Evolutionary conservation across 2,113 vertebrate genomes (phyloP).

Genomic region (Thermophis baileyi): DNA sequence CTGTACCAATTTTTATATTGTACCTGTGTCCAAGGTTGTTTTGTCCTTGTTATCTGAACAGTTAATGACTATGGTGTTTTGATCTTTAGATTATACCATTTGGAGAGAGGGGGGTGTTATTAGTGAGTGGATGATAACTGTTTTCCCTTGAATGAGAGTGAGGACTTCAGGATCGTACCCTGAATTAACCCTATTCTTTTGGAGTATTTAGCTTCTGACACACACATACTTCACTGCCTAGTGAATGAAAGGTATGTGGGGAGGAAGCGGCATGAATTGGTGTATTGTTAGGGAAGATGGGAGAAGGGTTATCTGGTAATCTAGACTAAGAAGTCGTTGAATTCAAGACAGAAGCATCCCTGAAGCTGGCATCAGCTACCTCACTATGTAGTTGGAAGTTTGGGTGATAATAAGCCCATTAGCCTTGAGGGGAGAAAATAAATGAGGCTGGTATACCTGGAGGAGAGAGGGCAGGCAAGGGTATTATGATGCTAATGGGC

Average conservation of each 20-base stretch:
- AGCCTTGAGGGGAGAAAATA: background rate
- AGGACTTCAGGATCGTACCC: background rate
- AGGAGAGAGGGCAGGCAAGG: background rate
- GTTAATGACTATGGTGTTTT: background rate
- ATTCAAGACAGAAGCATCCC: background rate
- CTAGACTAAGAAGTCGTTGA: background rate
- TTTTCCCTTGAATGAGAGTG: background rate
- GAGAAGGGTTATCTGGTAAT: background rate
- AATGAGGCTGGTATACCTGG: background rate
- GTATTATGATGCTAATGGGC: background rate
- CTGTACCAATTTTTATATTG: background rate
- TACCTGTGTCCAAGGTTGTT: background rate
- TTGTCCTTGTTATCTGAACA: background rate
- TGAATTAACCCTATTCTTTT: background rate
- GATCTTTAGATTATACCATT: background rate
- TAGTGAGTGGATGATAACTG: background rate
- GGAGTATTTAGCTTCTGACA: background rate
- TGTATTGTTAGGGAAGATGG: background rate
- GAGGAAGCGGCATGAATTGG: background rate
- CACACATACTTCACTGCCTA: background rate
- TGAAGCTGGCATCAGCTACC: background rate
- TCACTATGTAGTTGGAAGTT: background rate
- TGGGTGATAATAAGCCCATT: background rate
- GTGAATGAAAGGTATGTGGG: background rate
- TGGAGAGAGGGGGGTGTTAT: background rate